phyloP scores from a whole-genome alignment of 2,797 vertebrate genomes.

The Lithobates sylvaticus region DNA sequence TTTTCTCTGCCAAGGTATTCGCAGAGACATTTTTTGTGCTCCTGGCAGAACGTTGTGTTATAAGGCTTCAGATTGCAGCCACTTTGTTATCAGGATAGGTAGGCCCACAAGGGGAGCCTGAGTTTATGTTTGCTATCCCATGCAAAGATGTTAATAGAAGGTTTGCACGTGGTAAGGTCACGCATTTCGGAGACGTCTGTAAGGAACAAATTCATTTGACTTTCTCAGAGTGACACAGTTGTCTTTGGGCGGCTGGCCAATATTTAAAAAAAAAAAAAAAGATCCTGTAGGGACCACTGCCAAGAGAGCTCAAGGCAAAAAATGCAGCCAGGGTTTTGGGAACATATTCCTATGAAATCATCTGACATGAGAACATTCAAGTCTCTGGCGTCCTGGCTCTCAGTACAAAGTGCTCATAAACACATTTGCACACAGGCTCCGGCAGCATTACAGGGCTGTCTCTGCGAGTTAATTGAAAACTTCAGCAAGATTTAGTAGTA shows the following conservation, averaged over 20 bases:
- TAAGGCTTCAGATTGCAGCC: conserved; percentile 50
- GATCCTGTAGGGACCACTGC: not conserved
- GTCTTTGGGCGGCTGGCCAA: conserved; percentile 5
- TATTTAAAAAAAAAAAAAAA: conserved; percentile 14
- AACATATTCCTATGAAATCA: conserved; percentile 54
- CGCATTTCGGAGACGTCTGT: conserved; percentile 47
- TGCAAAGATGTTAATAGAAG: conserved; percentile 46
- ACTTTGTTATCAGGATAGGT: conserved; percentile 40
- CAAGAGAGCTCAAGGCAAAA: conserved; percentile 31
- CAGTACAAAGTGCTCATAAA: conserved; percentile 62
- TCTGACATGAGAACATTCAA: conserved; percentile 26
- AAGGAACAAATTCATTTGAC: conserved; percentile 26
- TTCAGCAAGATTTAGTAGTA: conserved; percentile 57
- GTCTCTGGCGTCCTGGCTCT: conserved; percentile 43
- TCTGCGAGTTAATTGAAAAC: conserved; percentile 60
- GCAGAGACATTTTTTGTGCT: conserved; percentile 35
- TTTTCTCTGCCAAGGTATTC: conserved; percentile 16
- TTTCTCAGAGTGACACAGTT: not conserved
- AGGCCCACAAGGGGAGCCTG: conserved; percentile 16
- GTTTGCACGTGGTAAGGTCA: conserved; percentile 50
- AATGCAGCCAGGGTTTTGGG: conserved; percentile 32
- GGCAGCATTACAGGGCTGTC: not conserved
- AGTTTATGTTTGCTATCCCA: conserved; percentile 47
- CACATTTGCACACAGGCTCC: conserved; percentile 25
- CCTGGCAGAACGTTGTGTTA: conserved; percentile 68